Percentiles rank a stretch among this genome's conserved stretches.
These are phyloP conservation scores for Diploscapter pachys DNA, from an alignment of 1,140 invertebrate species.

Conservation along the genomic window DNA sequence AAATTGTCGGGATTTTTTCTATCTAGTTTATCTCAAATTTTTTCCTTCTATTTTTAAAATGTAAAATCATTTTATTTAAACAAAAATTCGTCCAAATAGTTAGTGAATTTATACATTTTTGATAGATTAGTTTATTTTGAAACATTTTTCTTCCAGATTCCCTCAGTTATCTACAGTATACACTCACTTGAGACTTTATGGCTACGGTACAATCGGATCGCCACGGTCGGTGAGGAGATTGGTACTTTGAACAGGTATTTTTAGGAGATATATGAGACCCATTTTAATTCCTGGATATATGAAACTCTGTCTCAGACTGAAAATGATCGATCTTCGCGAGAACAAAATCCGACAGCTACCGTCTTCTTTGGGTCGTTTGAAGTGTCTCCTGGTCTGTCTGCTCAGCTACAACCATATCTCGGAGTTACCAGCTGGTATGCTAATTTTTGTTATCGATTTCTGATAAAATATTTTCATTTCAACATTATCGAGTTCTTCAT, in stretches of 20 bases:
- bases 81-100: constrained; percentile 1
- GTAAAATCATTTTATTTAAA: not conserved
- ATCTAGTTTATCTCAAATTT: constrained; percentile 8
- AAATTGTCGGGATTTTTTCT: too few relatives aligned
- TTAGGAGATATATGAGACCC: too few relatives aligned
- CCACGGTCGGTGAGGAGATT: constrained; percentile 84
- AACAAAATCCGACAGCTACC: constrained; percentile 96
- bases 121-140: constrained; percentile 2
- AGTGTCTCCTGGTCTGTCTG: constrained; percentile 85
- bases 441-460: constrained; percentile 20
- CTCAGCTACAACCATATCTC: constrained; percentile 98
- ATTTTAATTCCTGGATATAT: not conserved
- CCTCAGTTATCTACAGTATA: constrained; percentile 90
- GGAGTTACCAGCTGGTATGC: constrained; percentile 68
- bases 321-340: constrained; percentile 93
- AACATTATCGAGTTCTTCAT: not conserved
- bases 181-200: constrained; percentile 82
- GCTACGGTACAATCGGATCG: constrained; percentile 91
- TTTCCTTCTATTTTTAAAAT: constrained; percentile 9
- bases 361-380: constrained; percentile 82
- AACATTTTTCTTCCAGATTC: constrained; percentile 69
- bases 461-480: constrained; percentile 15
- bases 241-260: constrained; percentile 73
- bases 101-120: not conserved
- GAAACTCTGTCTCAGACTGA: constrained; percentile 64